A percentile compares a stretch with the other conserved stretches of the same genome.
phyloP scores from a whole-genome alignment of 92 coral and sea anemone species.

The Scolanthus callimorphus region DNA sequence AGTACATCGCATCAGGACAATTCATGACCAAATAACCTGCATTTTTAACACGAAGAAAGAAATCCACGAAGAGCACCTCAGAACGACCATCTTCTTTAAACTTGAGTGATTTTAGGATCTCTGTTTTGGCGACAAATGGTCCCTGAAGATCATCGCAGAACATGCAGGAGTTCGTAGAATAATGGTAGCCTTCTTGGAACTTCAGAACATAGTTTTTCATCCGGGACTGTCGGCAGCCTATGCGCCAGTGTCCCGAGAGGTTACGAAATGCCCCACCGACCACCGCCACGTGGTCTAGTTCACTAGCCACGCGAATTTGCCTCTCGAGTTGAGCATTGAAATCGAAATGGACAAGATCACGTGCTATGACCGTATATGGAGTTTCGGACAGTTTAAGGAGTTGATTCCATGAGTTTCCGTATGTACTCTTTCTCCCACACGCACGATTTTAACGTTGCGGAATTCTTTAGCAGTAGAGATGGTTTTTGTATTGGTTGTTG shows the following conservation, averaged over 20 bases:
- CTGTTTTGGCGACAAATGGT: slow-evolving; percentile 41
- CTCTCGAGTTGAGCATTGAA: slow-evolving; percentile 39
- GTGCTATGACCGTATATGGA: slow-evolving; percentile 30
- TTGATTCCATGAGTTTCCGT: slow-evolving; percentile 36
- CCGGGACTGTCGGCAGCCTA: slow-evolving; percentile 42
- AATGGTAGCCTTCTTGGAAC: slow-evolving; percentile 48
- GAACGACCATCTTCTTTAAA: slow-evolving; percentile 27
- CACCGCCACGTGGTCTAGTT: slow-evolving; percentile 41
- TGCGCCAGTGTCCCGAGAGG: slow-evolving; percentile 50
- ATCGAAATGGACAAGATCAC: slow-evolving; percentile 41
- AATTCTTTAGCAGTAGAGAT: slow-evolving; percentile 3
- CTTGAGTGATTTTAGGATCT: slow-evolving; percentile 6
- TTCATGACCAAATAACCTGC: slow-evolving; percentile 16
- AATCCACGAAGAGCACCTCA: slow-evolving; percentile 33
- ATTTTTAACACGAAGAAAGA: slow-evolving; percentile 10
- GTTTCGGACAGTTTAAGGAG: slow-evolving; percentile 20
- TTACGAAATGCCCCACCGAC: slow-evolving; percentile 53
- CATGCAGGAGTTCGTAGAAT: slow-evolving; percentile 38
- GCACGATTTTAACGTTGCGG: slow-evolving; percentile 16
- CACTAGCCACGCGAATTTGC: slow-evolving; percentile 45
- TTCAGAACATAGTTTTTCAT: slow-evolving; percentile 42
- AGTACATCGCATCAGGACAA: slow-evolving; percentile 69
- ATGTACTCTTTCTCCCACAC: background rate
- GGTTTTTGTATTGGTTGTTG: no score
- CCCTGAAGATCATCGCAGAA: slow-evolving; percentile 39